These are phyloP conservation scores for Crotalus helleri DNA, from an alignment of 2,113 vertebrate species.

Conservation along the genomic window DNA sequence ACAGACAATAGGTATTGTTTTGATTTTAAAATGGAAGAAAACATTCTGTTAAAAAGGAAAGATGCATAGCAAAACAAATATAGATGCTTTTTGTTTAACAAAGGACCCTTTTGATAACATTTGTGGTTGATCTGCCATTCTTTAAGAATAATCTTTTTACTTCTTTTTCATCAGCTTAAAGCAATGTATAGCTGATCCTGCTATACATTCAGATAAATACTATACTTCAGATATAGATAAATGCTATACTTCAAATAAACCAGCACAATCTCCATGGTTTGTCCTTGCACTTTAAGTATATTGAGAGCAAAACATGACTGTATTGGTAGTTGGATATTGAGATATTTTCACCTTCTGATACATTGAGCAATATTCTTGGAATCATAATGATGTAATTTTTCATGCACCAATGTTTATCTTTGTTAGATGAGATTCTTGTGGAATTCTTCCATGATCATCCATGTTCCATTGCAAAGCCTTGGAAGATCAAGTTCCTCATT, in stretches of 20 bases:
- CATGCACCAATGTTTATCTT: not conserved
- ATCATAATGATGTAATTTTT: not conserved
- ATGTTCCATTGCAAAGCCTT: not conserved
- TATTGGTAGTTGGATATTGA: not conserved
- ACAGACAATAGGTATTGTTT: not conserved
- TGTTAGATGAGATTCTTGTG: not conserved
- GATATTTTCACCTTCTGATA: not conserved
- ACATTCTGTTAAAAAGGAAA: not conserved
- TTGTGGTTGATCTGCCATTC: not conserved
- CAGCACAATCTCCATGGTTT: not conserved
- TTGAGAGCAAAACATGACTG: not conserved
- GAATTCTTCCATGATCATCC: not conserved
- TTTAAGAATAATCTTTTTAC: not conserved
- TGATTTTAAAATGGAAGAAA: not conserved
- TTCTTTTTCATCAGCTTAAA: not conserved
- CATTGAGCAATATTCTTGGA: not conserved
- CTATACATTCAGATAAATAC: too few relatives aligned
- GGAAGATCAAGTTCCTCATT: not conserved
- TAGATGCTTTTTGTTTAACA: not conserved
- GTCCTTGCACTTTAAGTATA: not conserved
- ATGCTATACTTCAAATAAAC: not conserved
- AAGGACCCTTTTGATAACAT: not conserved
- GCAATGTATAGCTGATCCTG: not conserved
- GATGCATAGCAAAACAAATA: not conserved
- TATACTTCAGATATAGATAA: too few relatives aligned